phyloP scores from a whole-genome alignment of 2,797 vertebrate genomes.

The Rhadinocentrus ornatus region DNA sequence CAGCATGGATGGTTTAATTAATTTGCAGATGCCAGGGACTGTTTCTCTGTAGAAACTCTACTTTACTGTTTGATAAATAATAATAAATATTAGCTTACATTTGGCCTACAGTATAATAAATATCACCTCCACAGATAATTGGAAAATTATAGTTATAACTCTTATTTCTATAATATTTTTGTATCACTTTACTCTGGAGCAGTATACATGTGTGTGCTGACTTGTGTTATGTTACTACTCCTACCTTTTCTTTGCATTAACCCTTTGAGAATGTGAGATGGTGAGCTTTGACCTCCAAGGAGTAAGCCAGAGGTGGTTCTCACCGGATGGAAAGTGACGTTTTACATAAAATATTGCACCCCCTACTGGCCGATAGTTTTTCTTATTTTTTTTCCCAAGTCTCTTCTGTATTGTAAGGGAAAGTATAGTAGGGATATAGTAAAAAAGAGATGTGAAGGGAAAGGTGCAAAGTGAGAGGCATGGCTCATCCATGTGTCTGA shows the following conservation, averaged over 20 bases:
- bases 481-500: conserved; percentile 13
- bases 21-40: conserved; percentile 37
- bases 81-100: conserved; percentile 8
- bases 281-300: conserved; percentile 44
- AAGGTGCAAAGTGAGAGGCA: conserved; percentile 4
- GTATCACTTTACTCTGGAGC: not conserved
- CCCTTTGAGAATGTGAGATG: conserved; percentile 55
- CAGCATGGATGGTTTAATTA: conserved; percentile 47
- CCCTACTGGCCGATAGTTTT: not conserved
- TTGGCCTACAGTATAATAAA: not conserved
- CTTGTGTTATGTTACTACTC: not conserved
- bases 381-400: conserved; percentile 1
- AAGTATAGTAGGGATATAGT: conserved; percentile 7
- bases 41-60: conserved; percentile 13
- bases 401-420: not conserved
- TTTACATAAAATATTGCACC: conserved; percentile 21
- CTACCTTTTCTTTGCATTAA: conserved; percentile 38
- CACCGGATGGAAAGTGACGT: conserved; percentile 10
- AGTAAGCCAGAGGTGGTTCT: conserved; percentile 50
- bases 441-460: conserved; percentile 10
- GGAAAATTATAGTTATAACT: not conserved
- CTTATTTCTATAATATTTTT: too few relatives aligned
- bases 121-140: not conserved
- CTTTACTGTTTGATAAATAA: conserved; percentile 5
- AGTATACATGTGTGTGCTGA: not conserved